Base-by-base conservation (phyloP, 2,113 vertebrate genomes). In the Telmatochromis sp. region DNA sequence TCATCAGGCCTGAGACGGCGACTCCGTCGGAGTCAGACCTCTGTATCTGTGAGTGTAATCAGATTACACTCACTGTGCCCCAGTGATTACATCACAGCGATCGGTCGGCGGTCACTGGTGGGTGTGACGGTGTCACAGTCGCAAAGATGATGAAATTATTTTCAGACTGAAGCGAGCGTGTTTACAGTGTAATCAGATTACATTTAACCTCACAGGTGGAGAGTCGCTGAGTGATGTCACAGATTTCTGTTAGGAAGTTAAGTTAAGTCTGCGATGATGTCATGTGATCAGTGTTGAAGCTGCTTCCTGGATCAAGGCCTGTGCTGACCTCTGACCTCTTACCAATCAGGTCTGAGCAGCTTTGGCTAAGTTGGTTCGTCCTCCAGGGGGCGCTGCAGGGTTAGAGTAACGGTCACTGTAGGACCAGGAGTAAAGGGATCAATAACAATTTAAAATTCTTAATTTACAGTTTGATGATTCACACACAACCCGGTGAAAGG, bases 351-450 rank as follows among this genome's bases (percentile, higher is more conserved):
- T 37, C 2, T 65, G 33, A 65, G 19, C 60, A 65, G 60, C 60
- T 65, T 37, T 37, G 33, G 19, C 10, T n/a, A 13, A 13, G 31
- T 65, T 37, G 60, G 60, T n/a, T 65, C 10, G 3, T 35, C 31
- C 31, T 65, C 17, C 60, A 65, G 10, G 60, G 10, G 31, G 60
- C 10, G 17, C 60, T 65, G 31, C 60, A 37, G 6, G 54, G 54
- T 55, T 55, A 26, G 3, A 1, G 21, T 55, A 0, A 55, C 11
- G 0, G 0, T 55, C 53, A 55, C 54, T 55, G 12, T 2, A 26
- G 4, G 4, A 55, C 21, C 54, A 55, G 21, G 6, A 55, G 21
- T 55, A 26, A 26, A 55, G 51, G 47, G 51, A 53, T 53, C 51
- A 21, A 53, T 21, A 21, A 53, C 51, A 21, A 53, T 53, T 53